These are phyloP conservation scores for Enteromius paludinosus DNA, from an alignment of 2,797 vertebrate genomes.

Conservation along the genomic window DNA sequence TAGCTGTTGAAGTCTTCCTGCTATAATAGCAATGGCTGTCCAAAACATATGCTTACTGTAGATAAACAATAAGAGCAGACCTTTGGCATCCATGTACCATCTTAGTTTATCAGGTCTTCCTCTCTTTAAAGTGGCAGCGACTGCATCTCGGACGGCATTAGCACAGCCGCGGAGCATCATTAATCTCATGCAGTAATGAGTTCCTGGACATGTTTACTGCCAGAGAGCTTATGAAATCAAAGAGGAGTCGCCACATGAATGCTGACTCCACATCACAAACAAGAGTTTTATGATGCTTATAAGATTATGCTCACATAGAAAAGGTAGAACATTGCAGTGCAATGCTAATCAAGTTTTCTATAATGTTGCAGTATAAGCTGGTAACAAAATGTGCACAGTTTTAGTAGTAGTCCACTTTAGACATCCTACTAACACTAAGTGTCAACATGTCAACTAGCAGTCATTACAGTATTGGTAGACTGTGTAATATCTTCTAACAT, in stretches of 20 bases:
- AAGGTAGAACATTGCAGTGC: not conserved
- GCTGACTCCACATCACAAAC: conserved; percentile 21
- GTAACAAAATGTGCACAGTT: not conserved
- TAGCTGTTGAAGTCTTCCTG: not conserved
- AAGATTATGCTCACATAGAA: conserved; percentile 51
- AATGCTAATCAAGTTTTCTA: not conserved
- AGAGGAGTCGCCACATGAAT: conserved; percentile 50
- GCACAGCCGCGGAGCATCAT: conserved; percentile 63
- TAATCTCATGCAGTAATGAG: conserved; percentile 67
- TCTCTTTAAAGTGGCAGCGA: conserved; percentile 50
- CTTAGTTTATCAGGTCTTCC: conserved; percentile 21
- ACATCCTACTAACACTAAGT: too few species aligned
- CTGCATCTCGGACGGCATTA: conserved; percentile 64
- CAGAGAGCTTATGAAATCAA: conserved; percentile 56
- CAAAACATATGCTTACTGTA: not conserved
- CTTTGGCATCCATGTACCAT: not conserved
- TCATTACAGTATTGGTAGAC: too few species aligned
- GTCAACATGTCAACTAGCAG: too few species aligned
- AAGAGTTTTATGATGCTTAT: conserved; percentile 51
- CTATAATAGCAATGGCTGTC: not conserved
- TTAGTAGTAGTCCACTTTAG: too few species aligned
- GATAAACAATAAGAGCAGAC: conserved; percentile 4
- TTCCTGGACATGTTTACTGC: conserved; percentile 57
- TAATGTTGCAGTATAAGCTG: not conserved
- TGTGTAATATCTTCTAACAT: too few species aligned